These are phyloP conservation scores for Coregonus sp. DNA, from an alignment of 2,797 vertebrate genomes.

Conservation along the genomic window DNA sequence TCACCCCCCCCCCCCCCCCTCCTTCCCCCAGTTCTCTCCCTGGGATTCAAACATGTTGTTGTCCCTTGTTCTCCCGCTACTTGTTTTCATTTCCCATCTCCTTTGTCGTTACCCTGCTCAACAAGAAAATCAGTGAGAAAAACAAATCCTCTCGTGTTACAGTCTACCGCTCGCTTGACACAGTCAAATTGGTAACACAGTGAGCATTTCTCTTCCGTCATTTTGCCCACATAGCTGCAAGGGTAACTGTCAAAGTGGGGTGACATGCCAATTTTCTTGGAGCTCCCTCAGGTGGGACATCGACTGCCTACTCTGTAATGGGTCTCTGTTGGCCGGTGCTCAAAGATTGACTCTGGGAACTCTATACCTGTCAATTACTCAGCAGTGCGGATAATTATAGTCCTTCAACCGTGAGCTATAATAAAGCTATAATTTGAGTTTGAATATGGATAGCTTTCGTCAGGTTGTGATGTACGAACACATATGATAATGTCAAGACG, in stretches of 20 bases:
- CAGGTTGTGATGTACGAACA: background rate
- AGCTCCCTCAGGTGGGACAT: conserved; percentile 30
- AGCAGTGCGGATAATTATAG: background rate
- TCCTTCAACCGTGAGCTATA: background rate
- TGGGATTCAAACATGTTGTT: conserved; percentile 33
- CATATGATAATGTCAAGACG: background rate
- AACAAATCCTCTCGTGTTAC: conserved; percentile 53
- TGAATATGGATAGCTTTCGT: background rate
- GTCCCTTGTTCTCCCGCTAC: conserved; percentile 51
- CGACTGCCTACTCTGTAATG: conserved; percentile 6
- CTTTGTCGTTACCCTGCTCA: conserved; percentile 47
- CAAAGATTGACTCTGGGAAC: background rate
- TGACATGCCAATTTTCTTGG: conserved; percentile 38
- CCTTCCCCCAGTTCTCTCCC: background rate
- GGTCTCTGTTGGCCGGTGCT: background rate
- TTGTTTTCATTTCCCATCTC: conserved; percentile 56
- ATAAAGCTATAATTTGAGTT: background rate
- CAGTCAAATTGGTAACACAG: conserved; percentile 40
- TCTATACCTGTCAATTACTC: background rate
- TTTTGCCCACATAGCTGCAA: conserved; percentile 31
- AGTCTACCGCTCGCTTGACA: conserved; percentile 55
- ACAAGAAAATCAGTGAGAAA: conserved; percentile 49
- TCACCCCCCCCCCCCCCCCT: background rate
- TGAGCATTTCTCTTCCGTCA: conserved; percentile 25
- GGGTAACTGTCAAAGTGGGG: conserved; percentile 37